These are phyloP conservation scores for Papilio protenor DNA, from an alignment of 2,888 invertebrate genomes.

Conservation along the genomic window DNA sequence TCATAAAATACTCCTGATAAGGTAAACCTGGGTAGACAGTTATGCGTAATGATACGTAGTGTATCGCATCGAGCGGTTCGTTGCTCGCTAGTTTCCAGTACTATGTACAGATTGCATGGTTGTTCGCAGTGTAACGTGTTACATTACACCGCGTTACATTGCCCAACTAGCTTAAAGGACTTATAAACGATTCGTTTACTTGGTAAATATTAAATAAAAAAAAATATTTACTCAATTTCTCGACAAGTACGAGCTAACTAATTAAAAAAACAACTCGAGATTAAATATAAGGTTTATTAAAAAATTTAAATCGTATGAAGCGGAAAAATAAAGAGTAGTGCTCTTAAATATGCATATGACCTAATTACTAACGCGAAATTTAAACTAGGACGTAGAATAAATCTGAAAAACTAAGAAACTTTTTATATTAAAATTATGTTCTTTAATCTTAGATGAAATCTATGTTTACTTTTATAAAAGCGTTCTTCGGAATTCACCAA, in stretches of 20 bases:
- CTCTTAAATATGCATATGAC: slow-evolving; percentile 5
- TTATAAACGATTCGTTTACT: neutral
- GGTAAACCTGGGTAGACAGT: no score
- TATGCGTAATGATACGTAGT: no score
- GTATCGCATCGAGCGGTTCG: no score
- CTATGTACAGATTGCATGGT: no score
- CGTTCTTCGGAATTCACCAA: no score
- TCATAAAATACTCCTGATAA: no score
- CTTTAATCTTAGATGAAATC: neutral
- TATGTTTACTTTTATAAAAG: neutral
- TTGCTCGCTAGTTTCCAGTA: no score
- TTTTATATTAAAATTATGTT: neutral
- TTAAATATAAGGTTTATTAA: neutral
- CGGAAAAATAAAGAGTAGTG: slow-evolving; percentile 4
- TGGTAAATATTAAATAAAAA: neutral
- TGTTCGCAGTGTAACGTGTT: no score
- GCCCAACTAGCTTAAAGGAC: no score
- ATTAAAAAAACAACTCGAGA: neutral
- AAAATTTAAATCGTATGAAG: slow-evolving; percentile 1
- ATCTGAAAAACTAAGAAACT: neutral
- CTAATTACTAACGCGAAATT: slow-evolving; percentile 9
- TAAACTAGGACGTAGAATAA: neutral
- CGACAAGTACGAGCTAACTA: neutral
- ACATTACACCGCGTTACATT: no score
- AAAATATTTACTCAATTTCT: neutral